Evolutionary conservation across 2,113 vertebrate genomes (phyloP), one percentile per base, ranked within the genome.

Genomic region (Otocyon megalotis): DNA sequence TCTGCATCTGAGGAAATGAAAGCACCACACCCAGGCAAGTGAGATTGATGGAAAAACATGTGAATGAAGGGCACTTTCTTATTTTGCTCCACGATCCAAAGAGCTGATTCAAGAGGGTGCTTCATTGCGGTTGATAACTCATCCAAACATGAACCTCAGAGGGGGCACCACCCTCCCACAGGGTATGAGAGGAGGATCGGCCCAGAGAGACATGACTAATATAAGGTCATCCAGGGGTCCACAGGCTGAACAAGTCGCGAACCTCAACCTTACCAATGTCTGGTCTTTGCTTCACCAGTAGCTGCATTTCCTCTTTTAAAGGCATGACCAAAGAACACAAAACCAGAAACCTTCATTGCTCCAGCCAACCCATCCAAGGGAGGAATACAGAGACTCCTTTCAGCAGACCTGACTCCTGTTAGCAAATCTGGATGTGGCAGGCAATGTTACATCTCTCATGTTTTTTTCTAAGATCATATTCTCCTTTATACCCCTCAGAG

Each of bases 1-100:
- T 93, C 88, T 28, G 72, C 83, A 0, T 93, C 19, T 43, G 50
- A 97, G 96, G 96, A 96, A 97, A 84, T 90, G 76, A 97, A 93
- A 92, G n/a, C 50, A 97, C 95, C 97, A 97, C 97, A 97, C 97
- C 96, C 98, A 96, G 54, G 32, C 96, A 93, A 97, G 86, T n/a
- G 60, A 88, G 93, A 87, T 60, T 84, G 76, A 88, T 98, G 97
- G 80, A 82, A 96, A 98, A 98, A 97, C 84, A 97, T 96, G 93
- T 91, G 97, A 96, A 94, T 96, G 97, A 98, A 97, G 96, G 82
- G 82, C 56, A 65, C 92, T 88, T 86, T 96, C 95, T 97, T 97
- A 96, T 97, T 97, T 97, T 95, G 96, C 77, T 92, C 80, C 88
- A 88, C 2, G 0, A 88, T 81, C 92, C 87, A 95, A 83, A 97